Evolutionary conservation across 2,888 invertebrate species (phyloP).

Genomic region (Calameuta filiformis): DNA sequence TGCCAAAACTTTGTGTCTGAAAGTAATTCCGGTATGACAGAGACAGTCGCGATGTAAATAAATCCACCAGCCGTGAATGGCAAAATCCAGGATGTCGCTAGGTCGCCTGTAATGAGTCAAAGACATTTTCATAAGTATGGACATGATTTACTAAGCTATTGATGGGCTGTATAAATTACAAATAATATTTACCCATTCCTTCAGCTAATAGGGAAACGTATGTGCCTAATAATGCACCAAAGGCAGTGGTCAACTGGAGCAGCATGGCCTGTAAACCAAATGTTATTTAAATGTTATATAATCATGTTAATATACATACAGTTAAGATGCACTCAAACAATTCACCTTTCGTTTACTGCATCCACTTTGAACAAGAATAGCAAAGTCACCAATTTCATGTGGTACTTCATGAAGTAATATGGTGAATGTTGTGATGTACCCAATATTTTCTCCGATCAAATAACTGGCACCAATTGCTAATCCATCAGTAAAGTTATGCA

Average conservation of each 20-base stretch:
- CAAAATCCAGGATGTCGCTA: conserved; percentile 88
- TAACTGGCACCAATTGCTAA: conserved; percentile 98
- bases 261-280: conserved; percentile 80
- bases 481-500: conserved; percentile 99
- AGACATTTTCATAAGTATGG: not conserved
- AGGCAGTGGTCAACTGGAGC: conserved; percentile 91
- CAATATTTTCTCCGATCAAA: conserved; percentile 88
- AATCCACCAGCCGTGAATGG: conserved; percentile 99
- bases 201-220: conserved; percentile 86
- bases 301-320: not conserved
- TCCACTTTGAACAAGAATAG: conserved; percentile 97
- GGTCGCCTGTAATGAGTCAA: conserved; percentile 67
- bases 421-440: conserved; percentile 92
- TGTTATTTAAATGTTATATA: not conserved
- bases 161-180: not conserved
- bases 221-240: conserved; percentile 95
- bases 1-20: conserved; percentile 89
- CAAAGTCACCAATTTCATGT: conserved; percentile 99
- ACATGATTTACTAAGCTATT: not conserved
- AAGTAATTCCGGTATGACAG: conserved; percentile 96
- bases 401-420: conserved; percentile 98
- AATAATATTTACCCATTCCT: conserved; percentile 68
- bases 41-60: conserved; percentile 99
- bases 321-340: not conserved
- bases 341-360: conserved; percentile 85